phyloP scores from a whole-genome alignment of 2,888 invertebrate genomes.

The Carterocephalus palaemon region DNA sequence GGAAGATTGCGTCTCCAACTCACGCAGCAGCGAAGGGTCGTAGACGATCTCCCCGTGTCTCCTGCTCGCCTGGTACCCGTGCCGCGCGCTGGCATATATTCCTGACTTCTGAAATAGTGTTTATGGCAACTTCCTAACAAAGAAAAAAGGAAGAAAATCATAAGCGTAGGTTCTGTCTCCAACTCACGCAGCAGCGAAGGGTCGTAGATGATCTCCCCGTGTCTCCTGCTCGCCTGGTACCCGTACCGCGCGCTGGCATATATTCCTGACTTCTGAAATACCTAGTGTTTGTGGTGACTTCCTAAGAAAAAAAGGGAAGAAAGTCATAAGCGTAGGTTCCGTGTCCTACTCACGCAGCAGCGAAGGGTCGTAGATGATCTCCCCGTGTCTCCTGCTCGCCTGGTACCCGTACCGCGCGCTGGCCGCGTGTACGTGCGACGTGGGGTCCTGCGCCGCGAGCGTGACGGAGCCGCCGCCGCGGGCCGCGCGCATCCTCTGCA shows the following conservation, averaged over 20 bases:
- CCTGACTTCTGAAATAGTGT: too few relatives aligned
- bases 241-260: slow-evolving; percentile 82
- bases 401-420: slow-evolving; percentile 81
- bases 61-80: slow-evolving; percentile 82
- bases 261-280: too few relatives aligned
- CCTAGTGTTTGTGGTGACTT: too few relatives aligned
- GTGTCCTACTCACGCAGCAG: slow-evolving; percentile 47
- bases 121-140: too few relatives aligned
- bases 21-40: slow-evolving; percentile 53
- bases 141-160: too few relatives aligned
- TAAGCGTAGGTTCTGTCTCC: too few relatives aligned
- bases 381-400: slow-evolving; percentile 80
- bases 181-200: slow-evolving; percentile 50
- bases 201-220: slow-evolving; percentile 69
- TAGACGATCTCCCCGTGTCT: slow-evolving; percentile 74
- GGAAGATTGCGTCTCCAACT: too few relatives aligned
- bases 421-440: slow-evolving; percentile 82
- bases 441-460: slow-evolving; percentile 69
- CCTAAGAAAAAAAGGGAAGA: too few relatives aligned
- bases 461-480: slow-evolving; percentile 45
- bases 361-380: slow-evolving; percentile 59
- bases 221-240: slow-evolving; percentile 80
- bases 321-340: too few relatives aligned
- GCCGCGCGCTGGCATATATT: too few relatives aligned
- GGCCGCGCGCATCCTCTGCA: slow-evolving; percentile 40